Evolutionary conservation across 2,888 invertebrate genomes (phyloP), one percentile per base, ranked within the genome.

Genomic region (Cantharis nigra): DNA sequence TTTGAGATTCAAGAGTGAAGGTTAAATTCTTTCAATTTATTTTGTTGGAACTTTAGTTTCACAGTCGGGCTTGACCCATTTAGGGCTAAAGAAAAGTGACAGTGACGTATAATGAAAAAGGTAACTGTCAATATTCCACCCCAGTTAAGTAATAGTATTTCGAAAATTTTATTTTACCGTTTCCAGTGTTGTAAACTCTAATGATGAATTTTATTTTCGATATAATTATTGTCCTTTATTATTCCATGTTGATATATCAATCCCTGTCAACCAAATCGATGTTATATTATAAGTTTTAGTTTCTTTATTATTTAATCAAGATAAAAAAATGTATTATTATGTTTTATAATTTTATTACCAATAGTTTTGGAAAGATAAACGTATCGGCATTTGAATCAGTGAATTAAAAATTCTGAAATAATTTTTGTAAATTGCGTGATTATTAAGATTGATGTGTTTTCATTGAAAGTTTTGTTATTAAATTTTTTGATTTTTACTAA

Each of bases 41-140:
- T 76, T 74, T 78, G 75, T 77, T 69, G 63, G 70, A 70, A 23
- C 33, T 23, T 71, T 69, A 72, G 75, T 77, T 78, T 76, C 72
- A 70, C 71, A 76, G 74, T 76, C 72, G 62, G 69, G 14, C 16
- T 78, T 76, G 80, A 76, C 80, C 80, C 49, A 80, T 71, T 80
- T 80, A 70, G 63, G 74, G 65, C 69, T 78, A 75, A 64, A 78
- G 72, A 73, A 78, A 78, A 78, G 71, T 49, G 80, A 79, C 78
- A 79, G 76, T 80, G 80, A 79, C 79, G 75, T 75, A 79, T 79
- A 80, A 76, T 77, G 73, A 14, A 63, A 73, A 70, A 77, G 77
- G 75, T 74, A 76, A 80, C 80, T 79, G 80, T 79, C 80, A 80
- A 79, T 49, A 49, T 80, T 79, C 72, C 76, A 78, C 73, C 73